phyloP scores from a whole-genome alignment of 2,888 invertebrate genomes.

The Linyphia triangularis region DNA sequence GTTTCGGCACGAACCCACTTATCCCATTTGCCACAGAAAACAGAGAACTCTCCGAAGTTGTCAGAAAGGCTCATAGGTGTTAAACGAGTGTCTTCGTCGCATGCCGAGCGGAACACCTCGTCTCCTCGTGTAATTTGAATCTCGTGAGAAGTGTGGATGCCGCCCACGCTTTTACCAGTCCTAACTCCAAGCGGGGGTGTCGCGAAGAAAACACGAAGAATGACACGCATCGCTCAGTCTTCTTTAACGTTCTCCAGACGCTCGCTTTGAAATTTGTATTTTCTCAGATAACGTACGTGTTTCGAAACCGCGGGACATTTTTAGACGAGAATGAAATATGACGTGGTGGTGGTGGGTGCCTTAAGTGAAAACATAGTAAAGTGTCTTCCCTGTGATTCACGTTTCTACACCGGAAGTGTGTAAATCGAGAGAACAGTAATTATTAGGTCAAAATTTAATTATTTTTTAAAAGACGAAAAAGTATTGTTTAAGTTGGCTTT shows the following conservation, averaged over 20 bases:
- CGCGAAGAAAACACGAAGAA: slow-evolving; percentile 58
- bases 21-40: neutral
- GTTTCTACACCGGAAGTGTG: slow-evolving; percentile 17
- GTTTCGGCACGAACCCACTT: slow-evolving; percentile 21
- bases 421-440: neutral
- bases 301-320: slow-evolving; percentile 43
- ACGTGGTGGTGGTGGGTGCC: neutral
- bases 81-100: slow-evolving; percentile 48
- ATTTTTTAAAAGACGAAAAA: no score
- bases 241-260: slow-evolving; percentile 69
- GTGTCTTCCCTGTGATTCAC: neutral
- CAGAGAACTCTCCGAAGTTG: slow-evolving; percentile 11
- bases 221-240: slow-evolving; percentile 63
- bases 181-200: slow-evolving; percentile 59
- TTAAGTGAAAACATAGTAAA: slow-evolving; percentile 8
- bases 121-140: slow-evolving; percentile 60
- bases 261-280: slow-evolving; percentile 48
- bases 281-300: slow-evolving; percentile 43
- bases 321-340: slow-evolving; percentile 42
- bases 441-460: neutral
- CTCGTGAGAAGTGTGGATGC: slow-evolving; percentile 66
- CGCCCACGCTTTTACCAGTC: neutral
- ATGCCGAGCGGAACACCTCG: slow-evolving; percentile 49
- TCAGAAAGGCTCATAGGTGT: slow-evolving; percentile 50
- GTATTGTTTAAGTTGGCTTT: no score